Percentiles rank a stretch among this genome's conserved stretches.
Conservation (phyloP, 2,113 vertebrate species). For the Semicossyphus pulcher region DNA sequence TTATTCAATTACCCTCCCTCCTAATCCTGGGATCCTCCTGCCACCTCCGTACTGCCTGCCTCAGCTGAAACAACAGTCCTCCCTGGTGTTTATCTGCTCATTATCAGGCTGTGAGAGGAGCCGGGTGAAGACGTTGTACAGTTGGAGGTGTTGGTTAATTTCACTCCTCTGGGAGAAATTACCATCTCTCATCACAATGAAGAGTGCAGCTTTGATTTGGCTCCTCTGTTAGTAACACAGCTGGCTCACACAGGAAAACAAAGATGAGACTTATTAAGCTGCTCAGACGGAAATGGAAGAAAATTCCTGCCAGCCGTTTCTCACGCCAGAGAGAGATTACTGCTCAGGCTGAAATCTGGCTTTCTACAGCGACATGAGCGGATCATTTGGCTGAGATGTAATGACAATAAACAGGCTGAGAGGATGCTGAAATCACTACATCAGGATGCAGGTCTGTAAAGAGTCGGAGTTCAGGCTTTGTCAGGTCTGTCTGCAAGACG, state of each 20-base stretch:
- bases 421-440: too few species aligned
- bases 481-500: too few species aligned
- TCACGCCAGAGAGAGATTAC: too few species aligned
- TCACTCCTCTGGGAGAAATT: constrained; percentile 27
- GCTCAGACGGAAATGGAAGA: not conserved
- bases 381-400: too few species aligned
- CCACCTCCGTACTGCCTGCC: not conserved
- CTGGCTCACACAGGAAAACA: not conserved
- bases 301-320: too few species aligned
- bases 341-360: too few species aligned
- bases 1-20: constrained; percentile 15
- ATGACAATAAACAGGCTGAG: too few species aligned
- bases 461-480: too few species aligned
- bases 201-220: constrained; percentile 17
- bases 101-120: constrained; percentile 8
- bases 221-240: not conserved
- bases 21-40: constrained; percentile 28
- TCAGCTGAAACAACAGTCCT: constrained; percentile 31
- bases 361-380: too few species aligned
- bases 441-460: too few species aligned
- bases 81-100: constrained; percentile 22
- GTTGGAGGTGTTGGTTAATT: constrained; percentile 17
- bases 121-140: not conserved
- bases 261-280: not conserved
- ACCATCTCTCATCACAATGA: constrained; percentile 21